Percentiles rank a stretch among this genome's conserved stretches.
Evolutionary conservation across 37 sponge, comb jelly and placozoan genomes (phyloP).

Genomic region (Aplysina aerophoba): DNA sequence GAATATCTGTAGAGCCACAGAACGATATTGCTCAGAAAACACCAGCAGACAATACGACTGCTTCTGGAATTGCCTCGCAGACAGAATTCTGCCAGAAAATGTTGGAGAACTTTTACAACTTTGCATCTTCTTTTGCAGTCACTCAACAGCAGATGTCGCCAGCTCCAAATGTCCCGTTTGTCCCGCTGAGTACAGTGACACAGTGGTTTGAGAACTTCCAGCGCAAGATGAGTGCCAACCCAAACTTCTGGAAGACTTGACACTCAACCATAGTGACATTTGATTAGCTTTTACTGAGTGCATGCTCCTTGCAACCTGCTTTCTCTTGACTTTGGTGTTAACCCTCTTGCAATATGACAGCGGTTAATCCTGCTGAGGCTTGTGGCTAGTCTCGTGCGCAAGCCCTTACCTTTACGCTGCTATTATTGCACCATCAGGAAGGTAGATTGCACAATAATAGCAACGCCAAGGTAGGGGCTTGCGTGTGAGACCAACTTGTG

Average conservation of each 20-base stretch:
- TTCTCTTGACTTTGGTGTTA: too few species aligned
- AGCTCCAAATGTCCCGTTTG: conserved; percentile 54
- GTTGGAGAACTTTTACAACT: conserved; percentile 94
- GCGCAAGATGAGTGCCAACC: conserved; percentile 64
- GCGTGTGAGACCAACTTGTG: too few species aligned
- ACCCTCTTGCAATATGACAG: too few species aligned
- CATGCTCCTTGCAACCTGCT: too few species aligned
- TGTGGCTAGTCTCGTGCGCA: too few species aligned
- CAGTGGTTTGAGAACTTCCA: conserved; percentile 82
- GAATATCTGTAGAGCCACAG: conserved; percentile 81
- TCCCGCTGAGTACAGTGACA: conserved; percentile 63
- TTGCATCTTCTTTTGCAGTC: conserved; percentile 86
- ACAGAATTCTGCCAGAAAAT: conserved; percentile 79
- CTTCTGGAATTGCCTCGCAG: conserved; percentile 35
- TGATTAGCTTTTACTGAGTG: too few species aligned
- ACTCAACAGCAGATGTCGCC: conserved; percentile 53
- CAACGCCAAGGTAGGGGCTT: too few species aligned
- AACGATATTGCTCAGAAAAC: conserved; percentile 70
- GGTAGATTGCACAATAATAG: too few species aligned
- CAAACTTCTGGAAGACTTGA: conserved; percentile 88
- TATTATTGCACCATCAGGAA: too few species aligned
- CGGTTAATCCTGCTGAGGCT: too few species aligned
- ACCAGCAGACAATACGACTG: conserved; percentile 51
- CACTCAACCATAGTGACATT: too few species aligned
- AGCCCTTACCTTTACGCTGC: too few species aligned